Conservation (phyloP, 2,797 vertebrate species). For the Enteromius unitaeniatus region DNA sequence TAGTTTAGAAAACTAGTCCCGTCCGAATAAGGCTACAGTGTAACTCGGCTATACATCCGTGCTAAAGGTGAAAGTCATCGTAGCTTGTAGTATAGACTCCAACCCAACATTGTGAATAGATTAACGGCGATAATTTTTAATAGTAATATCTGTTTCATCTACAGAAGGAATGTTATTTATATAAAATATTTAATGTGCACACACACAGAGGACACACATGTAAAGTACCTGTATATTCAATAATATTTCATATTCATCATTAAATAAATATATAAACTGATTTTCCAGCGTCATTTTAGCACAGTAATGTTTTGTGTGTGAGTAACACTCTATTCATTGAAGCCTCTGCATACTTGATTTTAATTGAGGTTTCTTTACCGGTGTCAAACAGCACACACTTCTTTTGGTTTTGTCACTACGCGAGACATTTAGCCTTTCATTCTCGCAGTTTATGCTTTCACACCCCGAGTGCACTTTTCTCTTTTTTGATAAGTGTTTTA, state of each 20-base stretch:
- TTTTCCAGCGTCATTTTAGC: neutral
- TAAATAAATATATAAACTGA: neutral
- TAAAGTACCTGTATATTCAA: neutral
- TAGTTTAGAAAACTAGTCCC: too few relatives aligned
- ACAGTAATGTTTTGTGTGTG: conserved; percentile 2
- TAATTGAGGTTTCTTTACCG: conserved; percentile 41
- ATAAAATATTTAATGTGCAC: neutral
- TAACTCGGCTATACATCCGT: too few relatives aligned
- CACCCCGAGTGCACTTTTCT: conserved; percentile 57
- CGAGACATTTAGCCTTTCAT: conserved; percentile 60
- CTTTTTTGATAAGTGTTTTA: conserved; percentile 66
- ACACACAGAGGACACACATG: neutral
- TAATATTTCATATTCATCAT: neutral
- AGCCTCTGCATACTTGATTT: conserved; percentile 28
- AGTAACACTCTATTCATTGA: conserved; percentile 9
- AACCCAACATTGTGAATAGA: too few relatives aligned
- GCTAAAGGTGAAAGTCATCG: too few relatives aligned
- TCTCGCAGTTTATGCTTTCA: conserved; percentile 62
- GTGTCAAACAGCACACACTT: conserved; percentile 40
- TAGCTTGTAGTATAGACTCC: too few relatives aligned
- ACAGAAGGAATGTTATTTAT: neutral
- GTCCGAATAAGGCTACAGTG: too few relatives aligned
- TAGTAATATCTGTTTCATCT: too few relatives aligned
- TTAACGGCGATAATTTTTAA: too few relatives aligned
- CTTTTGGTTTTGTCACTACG: conserved; percentile 44